Percentiles rank a stretch among this genome's conserved stretches.
phyloP scores from a whole-genome alignment of 2,888 invertebrate species.

The Homarus gammarus region DNA sequence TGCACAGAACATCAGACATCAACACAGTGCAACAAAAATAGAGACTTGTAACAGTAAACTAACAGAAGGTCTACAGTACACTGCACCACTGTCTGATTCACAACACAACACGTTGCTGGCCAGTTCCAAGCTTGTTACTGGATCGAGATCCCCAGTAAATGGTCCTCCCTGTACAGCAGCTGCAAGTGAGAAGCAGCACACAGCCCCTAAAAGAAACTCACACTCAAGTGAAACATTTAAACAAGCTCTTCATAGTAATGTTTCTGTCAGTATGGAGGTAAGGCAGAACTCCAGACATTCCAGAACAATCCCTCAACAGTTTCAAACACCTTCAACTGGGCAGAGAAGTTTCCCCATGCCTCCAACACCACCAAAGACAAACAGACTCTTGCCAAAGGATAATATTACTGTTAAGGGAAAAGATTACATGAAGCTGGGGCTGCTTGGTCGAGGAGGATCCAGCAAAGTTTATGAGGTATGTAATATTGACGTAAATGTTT shows the following conservation, averaged over 20 bases:
- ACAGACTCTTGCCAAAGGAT: slow-evolving; percentile 19
- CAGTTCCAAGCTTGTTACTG: background rate
- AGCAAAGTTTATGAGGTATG: slow-evolving; percentile 86
- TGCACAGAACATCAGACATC: background rate
- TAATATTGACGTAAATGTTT: background rate
- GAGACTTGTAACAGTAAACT: background rate
- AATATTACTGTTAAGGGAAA: slow-evolving; percentile 84
- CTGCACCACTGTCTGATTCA: background rate
- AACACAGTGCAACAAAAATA: background rate
- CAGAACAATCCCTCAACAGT: background rate
- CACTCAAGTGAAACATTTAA: background rate
- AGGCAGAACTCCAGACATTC: background rate
- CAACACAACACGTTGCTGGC: background rate
- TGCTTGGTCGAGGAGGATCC: slow-evolving; percentile 93
- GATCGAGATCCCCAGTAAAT: background rate
- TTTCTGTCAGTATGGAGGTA: background rate
- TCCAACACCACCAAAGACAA: background rate
- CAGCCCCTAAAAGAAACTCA: background rate
- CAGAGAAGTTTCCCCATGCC: background rate
- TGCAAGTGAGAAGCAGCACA: background rate
- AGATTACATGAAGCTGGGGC: slow-evolving; percentile 86
- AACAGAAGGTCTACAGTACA: background rate
- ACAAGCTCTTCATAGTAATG: background rate
- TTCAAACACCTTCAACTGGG: background rate
- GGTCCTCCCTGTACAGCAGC: background rate